Evolutionary conservation across 2,113 vertebrate species (phyloP), one percentile per base, ranked within the genome.

Genomic region (Archilochus colubris): DNA sequence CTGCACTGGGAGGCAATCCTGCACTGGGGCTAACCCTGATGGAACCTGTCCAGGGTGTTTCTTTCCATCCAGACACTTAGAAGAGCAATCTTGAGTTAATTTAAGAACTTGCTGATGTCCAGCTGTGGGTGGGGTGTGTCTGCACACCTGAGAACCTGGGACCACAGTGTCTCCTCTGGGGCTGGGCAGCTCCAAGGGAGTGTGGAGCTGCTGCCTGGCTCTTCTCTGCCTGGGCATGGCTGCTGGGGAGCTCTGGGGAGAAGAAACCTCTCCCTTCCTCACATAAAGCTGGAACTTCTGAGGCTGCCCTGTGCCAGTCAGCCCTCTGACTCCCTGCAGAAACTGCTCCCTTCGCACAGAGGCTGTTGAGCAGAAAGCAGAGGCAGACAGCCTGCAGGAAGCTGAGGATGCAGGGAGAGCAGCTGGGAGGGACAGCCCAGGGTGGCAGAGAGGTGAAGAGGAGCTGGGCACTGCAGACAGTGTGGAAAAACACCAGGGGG

Each of bases 21-120:
- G n/a, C 61, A 25, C 15, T 1, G 0, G 27, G 57, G 21, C 38
- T 22, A 59, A 21, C 8, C 17, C n/a, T 1, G 1, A 6, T 63
- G 76, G 61, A 7, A 30, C 7, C 24, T 51, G 6, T 7, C 48
- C 7, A 6, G 57, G 30, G 10, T 70, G 22, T 24, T 50, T 22
- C 58, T 13, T 20, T 46, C 30, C 18, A 0, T 86, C 68, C 53
- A 36, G 50, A n/a, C 12, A 4, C 18, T 75, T n/a, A 1, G 4
- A 57, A 51, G 25, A 69, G 23, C 3, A 11, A 17, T 73, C 23
- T 46, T 24, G 46, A 54, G 55, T 81, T 82, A 17, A 54, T 16
- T 31, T 33, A 25, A 38, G 82, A 82, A 16, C 1, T 0, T 6
- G 24, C 36, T 6, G 4, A 4, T 75, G 43, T 55, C 44, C 73